Evolutionary conservation across 2,888 invertebrate genomes (phyloP).

Genomic region (Troides oblongomaculatus): DNA sequence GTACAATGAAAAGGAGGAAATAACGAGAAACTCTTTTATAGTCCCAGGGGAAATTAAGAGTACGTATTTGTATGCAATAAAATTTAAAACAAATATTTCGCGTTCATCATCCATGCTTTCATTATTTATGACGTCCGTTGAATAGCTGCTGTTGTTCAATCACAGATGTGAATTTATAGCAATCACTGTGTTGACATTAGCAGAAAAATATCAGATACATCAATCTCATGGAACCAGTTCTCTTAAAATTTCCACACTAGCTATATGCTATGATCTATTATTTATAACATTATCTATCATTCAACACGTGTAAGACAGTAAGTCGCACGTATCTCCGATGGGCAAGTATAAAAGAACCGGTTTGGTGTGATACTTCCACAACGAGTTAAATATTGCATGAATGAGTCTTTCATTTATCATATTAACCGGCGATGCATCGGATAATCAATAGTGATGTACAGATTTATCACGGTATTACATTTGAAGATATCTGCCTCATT

Average conservation of each 20-base stretch:
- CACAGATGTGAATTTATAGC: too few relatives aligned
- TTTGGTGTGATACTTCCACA: slow-evolving; percentile 7
- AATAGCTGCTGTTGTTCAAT: too few relatives aligned
- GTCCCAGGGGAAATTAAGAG: slow-evolving; percentile 75
- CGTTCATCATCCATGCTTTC: background rate
- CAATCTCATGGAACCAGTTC: too few relatives aligned
- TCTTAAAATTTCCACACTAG: too few relatives aligned
- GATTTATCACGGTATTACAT: too few relatives aligned
- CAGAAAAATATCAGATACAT: too few relatives aligned
- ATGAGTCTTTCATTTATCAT: slow-evolving; percentile 13
- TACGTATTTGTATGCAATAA: slow-evolving; percentile 39
- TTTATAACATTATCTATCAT: background rate
- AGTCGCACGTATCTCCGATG: background rate
- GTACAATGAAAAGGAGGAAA: slow-evolving; percentile 83
- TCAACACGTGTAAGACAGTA: slow-evolving; percentile 6
- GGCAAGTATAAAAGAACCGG: slow-evolving; percentile 12
- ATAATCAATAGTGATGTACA: too few relatives aligned
- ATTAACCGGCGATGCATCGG: slow-evolving; percentile 8
- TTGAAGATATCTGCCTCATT: too few relatives aligned
- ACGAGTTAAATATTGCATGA: slow-evolving; percentile 15
- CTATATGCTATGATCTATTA: too few relatives aligned
- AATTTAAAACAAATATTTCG: background rate
- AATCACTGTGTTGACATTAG: too few relatives aligned
- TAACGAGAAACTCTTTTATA: slow-evolving; percentile 82
- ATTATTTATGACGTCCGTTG: background rate